Conservation (phyloP, 2,113 vertebrate species). For the Channa maculata region DNA sequence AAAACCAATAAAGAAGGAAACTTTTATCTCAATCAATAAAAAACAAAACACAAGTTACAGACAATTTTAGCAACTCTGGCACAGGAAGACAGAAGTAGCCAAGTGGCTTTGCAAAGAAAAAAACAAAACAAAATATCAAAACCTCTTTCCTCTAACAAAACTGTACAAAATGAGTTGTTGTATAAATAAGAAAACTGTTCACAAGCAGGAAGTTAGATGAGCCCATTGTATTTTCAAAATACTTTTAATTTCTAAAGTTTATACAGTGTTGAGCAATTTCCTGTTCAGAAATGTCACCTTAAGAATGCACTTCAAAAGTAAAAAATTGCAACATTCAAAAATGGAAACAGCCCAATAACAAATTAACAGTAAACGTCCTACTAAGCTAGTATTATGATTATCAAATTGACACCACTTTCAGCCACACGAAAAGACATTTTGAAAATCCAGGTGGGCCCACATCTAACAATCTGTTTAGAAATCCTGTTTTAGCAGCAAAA, state of each 20-base stretch:
- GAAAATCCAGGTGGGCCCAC: constrained; percentile 61
- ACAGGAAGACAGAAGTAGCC: constrained; percentile 84
- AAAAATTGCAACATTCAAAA: background rate
- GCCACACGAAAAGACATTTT: constrained; percentile 49
- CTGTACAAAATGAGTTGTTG: constrained; percentile 86
- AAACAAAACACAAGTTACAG: constrained; percentile 72
- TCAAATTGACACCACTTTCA: constrained; percentile 2
- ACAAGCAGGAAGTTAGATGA: constrained; percentile 73
- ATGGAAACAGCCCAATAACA: constrained; percentile 4
- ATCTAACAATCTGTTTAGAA: constrained; percentile 72
- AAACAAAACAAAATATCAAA: constrained; percentile 80
- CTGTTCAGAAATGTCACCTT: constrained; percentile 1
- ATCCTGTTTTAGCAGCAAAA: constrained; percentile 85
- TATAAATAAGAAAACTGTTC: constrained; percentile 85
- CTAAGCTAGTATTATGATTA: background rate
- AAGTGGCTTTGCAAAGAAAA: constrained; percentile 71
- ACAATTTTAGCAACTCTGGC: constrained; percentile 81
- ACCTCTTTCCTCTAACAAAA: constrained; percentile 79
- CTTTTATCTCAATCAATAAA: constrained; percentile 75
- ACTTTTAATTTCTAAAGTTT: constrained; percentile 40
- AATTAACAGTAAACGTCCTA: background rate
- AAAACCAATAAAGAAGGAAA: constrained; percentile 78
- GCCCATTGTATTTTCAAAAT: constrained; percentile 59
- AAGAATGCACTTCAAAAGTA: background rate
- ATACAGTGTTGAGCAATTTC: constrained; percentile 35